Evolutionary conservation across 2,797 vertebrate genomes (phyloP), one percentile per base, ranked within the genome.

Genomic region (Gadopsis marmoratus): DNA sequence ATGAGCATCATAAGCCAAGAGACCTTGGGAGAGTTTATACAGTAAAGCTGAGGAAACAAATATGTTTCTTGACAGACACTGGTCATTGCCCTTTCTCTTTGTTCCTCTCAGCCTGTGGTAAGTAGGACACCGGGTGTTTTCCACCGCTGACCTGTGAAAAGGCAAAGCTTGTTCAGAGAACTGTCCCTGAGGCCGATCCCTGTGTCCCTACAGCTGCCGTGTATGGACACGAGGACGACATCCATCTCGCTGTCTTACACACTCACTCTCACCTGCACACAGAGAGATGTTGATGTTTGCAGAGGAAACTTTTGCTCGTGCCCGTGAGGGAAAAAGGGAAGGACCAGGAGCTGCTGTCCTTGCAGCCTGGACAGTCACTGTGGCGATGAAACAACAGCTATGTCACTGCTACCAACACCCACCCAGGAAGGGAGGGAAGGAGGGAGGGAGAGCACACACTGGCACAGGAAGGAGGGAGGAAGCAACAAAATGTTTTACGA

Each of bases 111-210:
- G 66, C 19, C 51, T 21, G 13, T 60, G 60, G 70, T 69, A 58
- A 55, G 31, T 23, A 74, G 41, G 73, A 62, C 71, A 51, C 19
- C 0, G 10, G 37, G 59, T 55, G 26, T 29, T 76, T 72, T 73
- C 6, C 39, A 50, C 35, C 21, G 10, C 74, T 78, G 77, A 76
- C 85, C 77, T 79, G 78, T 61, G 65, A 88, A 91, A 86, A 89
- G 70, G 45, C 83, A 85, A 86, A 71, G 54, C 81, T 78, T 82
- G 80, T 86, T 84, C 56, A 53, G 48, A 66, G 55, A 41, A 10
- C 35, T 50, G 51, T 76, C 79, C 69, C 75, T 45, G 7, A 43
- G 78, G 64, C 0, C 0, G 50, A 45, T 26, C 31, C 47, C 68
- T 5, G 55, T 67, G 53, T 48, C 83, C 48, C 62, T 39, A 54